Conservation (phyloP, 2,797 vertebrate genomes). For the Gymnothorax reevesii region DNA sequence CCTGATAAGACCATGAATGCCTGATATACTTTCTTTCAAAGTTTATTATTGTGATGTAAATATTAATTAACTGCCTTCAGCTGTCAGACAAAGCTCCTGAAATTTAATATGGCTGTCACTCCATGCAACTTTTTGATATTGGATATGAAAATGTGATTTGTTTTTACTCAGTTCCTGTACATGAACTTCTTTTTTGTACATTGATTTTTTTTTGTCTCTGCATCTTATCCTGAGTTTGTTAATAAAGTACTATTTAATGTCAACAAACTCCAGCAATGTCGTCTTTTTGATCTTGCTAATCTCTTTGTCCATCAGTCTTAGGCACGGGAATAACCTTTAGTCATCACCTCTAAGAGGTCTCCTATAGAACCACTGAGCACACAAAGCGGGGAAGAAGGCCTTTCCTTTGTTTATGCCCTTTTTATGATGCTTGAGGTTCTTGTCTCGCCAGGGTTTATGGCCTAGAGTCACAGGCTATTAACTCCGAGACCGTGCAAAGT, state of each 20-base stretch:
- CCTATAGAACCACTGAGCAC: not conserved
- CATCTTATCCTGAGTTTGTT: conserved; percentile 48
- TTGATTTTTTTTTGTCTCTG: conserved; percentile 39
- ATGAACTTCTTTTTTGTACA: conserved; percentile 34
- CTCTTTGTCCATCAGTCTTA: not conserved
- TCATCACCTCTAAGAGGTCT: not conserved
- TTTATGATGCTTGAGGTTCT: not conserved
- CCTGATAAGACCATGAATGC: not conserved
- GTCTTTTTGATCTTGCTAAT: not conserved
- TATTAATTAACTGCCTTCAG: not conserved
- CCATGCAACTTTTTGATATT: conserved; percentile 44
- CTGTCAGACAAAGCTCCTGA: not conserved
- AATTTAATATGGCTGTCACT: conserved; percentile 19
- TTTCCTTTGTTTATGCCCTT: not conserved
- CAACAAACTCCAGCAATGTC: conserved; percentile 15
- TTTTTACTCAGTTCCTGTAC: conserved; percentile 18
- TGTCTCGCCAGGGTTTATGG: conserved; percentile 32
- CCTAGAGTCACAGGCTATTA: conserved; percentile 35
- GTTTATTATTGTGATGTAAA: not conserved
- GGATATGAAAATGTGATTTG: conserved; percentile 28
- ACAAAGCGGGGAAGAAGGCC: not conserved
- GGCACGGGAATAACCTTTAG: not conserved
- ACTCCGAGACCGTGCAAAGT: conserved; percentile 16
- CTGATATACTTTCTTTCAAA: not conserved
- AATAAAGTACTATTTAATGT: conserved; percentile 64